Conservation (phyloP, 2,888 invertebrate species). For the Sphaerophoria rueppellii region DNA sequence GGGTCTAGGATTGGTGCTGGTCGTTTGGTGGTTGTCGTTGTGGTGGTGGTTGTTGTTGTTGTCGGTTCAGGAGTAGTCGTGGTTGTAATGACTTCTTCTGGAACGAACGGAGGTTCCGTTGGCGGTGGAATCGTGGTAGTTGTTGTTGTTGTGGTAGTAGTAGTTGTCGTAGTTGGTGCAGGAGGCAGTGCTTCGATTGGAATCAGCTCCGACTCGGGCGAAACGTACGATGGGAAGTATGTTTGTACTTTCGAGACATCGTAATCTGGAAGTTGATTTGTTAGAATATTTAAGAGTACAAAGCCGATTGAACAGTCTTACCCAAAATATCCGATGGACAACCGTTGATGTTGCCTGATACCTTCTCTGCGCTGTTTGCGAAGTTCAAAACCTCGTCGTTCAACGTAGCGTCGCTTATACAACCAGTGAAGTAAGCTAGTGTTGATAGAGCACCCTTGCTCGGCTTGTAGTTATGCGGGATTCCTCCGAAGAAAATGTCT, state of each 20-base stretch:
- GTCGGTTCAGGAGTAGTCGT: constrained; percentile 70
- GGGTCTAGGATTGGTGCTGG: constrained; percentile 36
- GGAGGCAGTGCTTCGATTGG: constrained; percentile 80
- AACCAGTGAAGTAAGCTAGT: constrained; percentile 90
- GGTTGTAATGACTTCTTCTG: constrained; percentile 75
- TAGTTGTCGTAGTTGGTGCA: constrained; percentile 81
- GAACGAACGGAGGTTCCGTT: constrained; percentile 71
- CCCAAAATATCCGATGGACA: constrained; percentile 83
- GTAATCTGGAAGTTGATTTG: constrained; percentile 76
- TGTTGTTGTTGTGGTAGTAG: constrained; percentile 69
- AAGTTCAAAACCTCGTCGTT: constrained; percentile 92
- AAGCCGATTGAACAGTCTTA: constrained; percentile 54
- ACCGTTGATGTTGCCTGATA: constrained; percentile 85
- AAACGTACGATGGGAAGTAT: constrained; percentile 76
- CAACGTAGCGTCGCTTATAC: constrained; percentile 95
- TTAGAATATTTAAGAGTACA: too few species aligned
- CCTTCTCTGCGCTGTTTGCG: constrained; percentile 86
- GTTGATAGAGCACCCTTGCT: constrained; percentile 84
- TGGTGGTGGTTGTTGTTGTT: constrained; percentile 75
- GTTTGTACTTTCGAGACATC: constrained; percentile 76
- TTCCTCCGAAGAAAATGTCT: constrained; percentile 93
- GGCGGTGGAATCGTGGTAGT: constrained; percentile 72
- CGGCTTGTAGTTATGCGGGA: constrained; percentile 85
- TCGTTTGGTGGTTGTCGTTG: constrained; percentile 55
- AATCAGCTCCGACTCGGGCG: constrained; percentile 63